phyloP scores from a whole-genome alignment of 2,797 vertebrate species.

The Esox masquinongy region DNA sequence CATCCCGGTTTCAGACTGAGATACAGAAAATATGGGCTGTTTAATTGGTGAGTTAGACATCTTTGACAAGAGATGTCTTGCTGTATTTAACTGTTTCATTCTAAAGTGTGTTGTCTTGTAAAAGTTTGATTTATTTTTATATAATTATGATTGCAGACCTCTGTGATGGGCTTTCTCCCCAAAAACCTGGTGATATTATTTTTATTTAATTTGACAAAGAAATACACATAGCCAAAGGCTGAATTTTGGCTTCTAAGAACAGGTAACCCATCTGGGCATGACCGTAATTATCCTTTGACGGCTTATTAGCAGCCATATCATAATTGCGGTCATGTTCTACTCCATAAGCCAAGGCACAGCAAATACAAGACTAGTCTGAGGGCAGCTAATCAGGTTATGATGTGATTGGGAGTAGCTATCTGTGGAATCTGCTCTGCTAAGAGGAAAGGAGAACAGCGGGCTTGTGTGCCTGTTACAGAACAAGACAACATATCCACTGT shows the following conservation, averaged over 20 bases:
- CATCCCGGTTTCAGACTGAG: not conserved
- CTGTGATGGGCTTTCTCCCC: not conserved
- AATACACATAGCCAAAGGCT: not conserved
- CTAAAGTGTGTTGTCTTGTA: not conserved
- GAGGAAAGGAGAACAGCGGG: not conserved
- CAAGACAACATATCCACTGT: constrained; percentile 16
- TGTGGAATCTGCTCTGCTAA: constrained; percentile 34
- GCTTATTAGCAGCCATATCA: not conserved
- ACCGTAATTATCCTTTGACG: not conserved
- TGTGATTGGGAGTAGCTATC: not conserved
- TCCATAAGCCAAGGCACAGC: not conserved
- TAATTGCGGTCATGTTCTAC: not conserved
- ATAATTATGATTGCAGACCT: not conserved
- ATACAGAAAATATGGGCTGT: not conserved
- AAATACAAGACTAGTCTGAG: not conserved
- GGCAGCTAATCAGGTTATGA: not conserved
- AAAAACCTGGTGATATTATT: not conserved
- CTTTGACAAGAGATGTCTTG: not conserved
- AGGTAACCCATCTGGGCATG: not conserved
- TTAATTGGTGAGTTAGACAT: not conserved
- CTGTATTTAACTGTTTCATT: not conserved
- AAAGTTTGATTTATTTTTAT: not conserved
- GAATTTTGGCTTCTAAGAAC: not conserved
- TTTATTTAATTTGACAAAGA: not conserved
- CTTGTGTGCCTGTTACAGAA: not conserved